phyloP scores from a whole-genome alignment of 2,797 vertebrate genomes.

The Hapalemur alaotrensis region DNA sequence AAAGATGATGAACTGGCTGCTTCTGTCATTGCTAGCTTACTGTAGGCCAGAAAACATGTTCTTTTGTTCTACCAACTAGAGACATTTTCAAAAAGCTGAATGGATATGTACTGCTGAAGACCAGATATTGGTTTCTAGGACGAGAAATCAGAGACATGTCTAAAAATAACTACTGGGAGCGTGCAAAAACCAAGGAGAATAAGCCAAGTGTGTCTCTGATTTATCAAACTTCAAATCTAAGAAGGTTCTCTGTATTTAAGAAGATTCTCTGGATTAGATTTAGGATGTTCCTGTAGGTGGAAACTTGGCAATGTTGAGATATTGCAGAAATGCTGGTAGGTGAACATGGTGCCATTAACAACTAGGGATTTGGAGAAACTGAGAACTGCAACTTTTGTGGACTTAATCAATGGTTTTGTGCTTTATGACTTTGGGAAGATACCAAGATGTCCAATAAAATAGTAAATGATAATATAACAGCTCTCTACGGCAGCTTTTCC shows the following conservation, averaged over 20 bases:
- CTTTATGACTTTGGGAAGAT: not conserved
- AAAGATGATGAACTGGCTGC: constrained; percentile 75
- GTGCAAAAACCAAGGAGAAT: not conserved
- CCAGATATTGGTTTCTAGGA: not conserved
- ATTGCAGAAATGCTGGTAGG: not conserved
- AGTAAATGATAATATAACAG: not conserved
- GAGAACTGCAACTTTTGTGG: not conserved
- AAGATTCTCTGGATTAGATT: not conserved
- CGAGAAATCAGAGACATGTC: constrained; percentile 2
- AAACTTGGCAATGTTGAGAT: not conserved
- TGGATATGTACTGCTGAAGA: not conserved
- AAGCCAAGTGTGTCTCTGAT: not conserved
- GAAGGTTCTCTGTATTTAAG: not conserved
- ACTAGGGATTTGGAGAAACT: not conserved
- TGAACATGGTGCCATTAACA: not conserved
- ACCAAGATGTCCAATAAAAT: not conserved
- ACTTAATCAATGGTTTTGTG: not conserved
- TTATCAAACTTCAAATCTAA: constrained; percentile 21
- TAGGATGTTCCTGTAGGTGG: not conserved
- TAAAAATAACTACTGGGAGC: not conserved
- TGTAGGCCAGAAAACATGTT: constrained; percentile 55
- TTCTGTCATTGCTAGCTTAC: constrained; percentile 55
- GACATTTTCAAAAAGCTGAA: constrained; percentile 35
- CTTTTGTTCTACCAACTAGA: constrained; percentile 40
- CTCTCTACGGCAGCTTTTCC: not conserved